Evolutionary conservation across 2,888 invertebrate genomes (phyloP).

Genomic region (Eremobia ochroleuca): DNA sequence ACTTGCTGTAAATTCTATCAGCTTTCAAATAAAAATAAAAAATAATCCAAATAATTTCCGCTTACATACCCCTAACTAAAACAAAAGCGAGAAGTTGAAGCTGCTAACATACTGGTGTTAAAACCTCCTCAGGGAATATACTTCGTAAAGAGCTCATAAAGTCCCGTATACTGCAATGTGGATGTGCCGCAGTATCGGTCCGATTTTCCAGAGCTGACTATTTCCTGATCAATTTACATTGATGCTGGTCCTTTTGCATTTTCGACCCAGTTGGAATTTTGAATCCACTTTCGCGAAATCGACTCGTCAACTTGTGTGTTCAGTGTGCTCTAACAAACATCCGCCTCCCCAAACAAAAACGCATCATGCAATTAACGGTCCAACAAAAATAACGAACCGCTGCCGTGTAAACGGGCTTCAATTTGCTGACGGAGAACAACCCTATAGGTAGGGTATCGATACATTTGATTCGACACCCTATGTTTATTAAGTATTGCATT

Average conservation of each 20-base stretch:
- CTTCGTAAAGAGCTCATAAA: slow-evolving; percentile 30
- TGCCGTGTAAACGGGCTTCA: slow-evolving; percentile 40
- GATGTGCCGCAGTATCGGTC: slow-evolving; percentile 6
- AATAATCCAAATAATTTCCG: slow-evolving; percentile 25
- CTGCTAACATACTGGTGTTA: slow-evolving; percentile 25
- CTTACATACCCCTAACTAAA: slow-evolving; percentile 9
- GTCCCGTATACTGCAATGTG: slow-evolving; percentile 8
- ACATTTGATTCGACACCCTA: neutral
- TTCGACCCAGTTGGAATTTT: slow-evolving; percentile 9
- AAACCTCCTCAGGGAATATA: slow-evolving; percentile 1
- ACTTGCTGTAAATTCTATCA: neutral
- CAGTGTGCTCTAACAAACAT: slow-evolving; percentile 52
- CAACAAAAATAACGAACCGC: slow-evolving; percentile 50
- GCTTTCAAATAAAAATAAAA: neutral
- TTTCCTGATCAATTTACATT: slow-evolving; percentile 12
- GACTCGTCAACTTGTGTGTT: slow-evolving; percentile 43
- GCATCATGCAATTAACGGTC: slow-evolving; percentile 50
- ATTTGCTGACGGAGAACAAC: slow-evolving; percentile 40
- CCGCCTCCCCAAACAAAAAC: slow-evolving; percentile 49
- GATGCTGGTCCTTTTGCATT: slow-evolving; percentile 12
- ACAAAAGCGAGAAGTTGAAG: slow-evolving; percentile 30
- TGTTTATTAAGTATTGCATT: neutral
- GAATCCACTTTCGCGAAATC: slow-evolving; percentile 41
- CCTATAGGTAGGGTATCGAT: neutral
- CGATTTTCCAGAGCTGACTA: slow-evolving; percentile 8